Conservation (phyloP, 30 jellyfish, hydroid and myxozoan genomes). For the Sanderia malayensis region DNA sequence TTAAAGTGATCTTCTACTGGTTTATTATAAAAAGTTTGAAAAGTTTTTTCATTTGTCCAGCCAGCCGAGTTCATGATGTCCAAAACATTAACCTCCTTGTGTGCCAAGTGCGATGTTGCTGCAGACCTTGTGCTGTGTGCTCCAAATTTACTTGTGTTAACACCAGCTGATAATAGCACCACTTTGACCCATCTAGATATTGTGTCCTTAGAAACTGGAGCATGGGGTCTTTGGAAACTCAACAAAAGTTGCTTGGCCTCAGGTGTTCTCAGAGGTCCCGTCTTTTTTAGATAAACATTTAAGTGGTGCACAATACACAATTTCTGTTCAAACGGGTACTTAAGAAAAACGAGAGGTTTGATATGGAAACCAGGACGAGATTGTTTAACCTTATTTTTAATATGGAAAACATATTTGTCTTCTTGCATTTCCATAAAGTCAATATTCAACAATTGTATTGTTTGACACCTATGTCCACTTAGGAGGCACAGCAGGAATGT, state of each 20-base stretch:
- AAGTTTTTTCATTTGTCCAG: neutral
- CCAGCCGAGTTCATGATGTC: neutral
- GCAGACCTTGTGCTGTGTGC: conserved; percentile 29
- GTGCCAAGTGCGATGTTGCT: neutral
- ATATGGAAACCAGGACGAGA: conserved; percentile 10
- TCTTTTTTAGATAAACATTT: neutral
- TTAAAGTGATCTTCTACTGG: neutral
- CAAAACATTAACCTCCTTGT: neutral
- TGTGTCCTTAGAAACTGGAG: conserved; percentile 24
- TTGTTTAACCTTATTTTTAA: neutral
- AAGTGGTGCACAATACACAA: neutral
- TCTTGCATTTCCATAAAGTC: neutral
- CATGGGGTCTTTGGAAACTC: conserved; percentile 6
- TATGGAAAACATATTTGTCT: neutral
- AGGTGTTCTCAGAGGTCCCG: neutral
- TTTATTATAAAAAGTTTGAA: neutral
- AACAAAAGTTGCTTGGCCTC: neutral
- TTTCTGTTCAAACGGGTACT: neutral
- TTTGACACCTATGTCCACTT: conserved; percentile 23
- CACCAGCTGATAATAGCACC: conserved; percentile 2
- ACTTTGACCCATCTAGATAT: neutral
- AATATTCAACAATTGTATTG: neutral
- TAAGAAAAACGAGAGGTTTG: neutral
- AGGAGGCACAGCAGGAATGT: neutral
- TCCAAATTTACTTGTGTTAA: neutral